Evolutionary conservation across 1,140 invertebrate genomes (phyloP).

Genomic region (Lordiphosa mommai): DNA sequence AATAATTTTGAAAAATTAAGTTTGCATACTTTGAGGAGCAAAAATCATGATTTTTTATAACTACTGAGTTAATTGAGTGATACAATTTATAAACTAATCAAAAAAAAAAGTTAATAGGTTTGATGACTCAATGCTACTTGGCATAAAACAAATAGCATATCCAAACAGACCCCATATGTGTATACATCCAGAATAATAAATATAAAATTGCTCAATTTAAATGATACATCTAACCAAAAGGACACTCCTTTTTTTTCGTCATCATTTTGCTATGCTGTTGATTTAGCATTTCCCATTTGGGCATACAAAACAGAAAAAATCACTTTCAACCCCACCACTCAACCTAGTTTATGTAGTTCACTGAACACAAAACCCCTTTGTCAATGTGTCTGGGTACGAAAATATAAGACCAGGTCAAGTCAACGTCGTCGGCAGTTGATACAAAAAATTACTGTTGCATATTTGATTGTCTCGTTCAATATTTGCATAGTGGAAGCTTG

Average conservation of each 20-base stretch:
- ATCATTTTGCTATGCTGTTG: conserved; percentile 1
- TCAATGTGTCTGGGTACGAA: conserved; percentile 19
- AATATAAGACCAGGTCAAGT: conserved; percentile 22
- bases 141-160: too few species aligned
- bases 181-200: too few species aligned
- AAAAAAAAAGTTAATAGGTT: too few species aligned
- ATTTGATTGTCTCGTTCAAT: conserved; percentile 74
- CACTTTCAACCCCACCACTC: not conserved
- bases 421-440: conserved; percentile 21
- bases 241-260: too few species aligned
- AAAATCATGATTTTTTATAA: too few species aligned
- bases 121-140: too few species aligned
- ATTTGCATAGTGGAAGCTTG: conserved; percentile 55
- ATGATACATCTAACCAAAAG: not conserved
- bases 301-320: conserved; percentile 1
- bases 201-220: conserved; percentile 9
- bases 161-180: too few species aligned
- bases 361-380: conserved; percentile 33
- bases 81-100: too few species aligned
- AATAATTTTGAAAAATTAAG: too few species aligned
- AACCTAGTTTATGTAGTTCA: conserved; percentile 33
- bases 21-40: too few species aligned
- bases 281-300: conserved; percentile 2
- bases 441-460: conserved; percentile 70
- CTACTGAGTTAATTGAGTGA: too few species aligned